A percentile compares a stretch with the other conserved stretches of the same genome.
Evolutionary conservation across 2,113 vertebrate species (phyloP).

Genomic region (Macquaria australasica): DNA sequence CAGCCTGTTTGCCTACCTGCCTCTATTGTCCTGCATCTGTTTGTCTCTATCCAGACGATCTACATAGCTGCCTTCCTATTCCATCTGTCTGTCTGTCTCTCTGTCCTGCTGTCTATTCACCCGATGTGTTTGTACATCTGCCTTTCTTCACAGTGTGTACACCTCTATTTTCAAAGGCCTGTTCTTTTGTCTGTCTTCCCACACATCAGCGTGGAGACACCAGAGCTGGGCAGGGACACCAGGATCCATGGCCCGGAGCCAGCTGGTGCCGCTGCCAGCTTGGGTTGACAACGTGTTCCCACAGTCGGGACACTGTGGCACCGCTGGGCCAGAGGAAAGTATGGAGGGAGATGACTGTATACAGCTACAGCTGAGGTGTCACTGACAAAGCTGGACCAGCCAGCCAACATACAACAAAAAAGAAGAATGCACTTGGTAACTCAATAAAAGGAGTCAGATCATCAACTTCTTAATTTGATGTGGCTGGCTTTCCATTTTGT

Average conservation of each 20-base stretch:
- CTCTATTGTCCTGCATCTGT: constrained; percentile 4
- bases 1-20: constrained; percentile 6
- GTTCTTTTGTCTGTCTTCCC: constrained; percentile 33
- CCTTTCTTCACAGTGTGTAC: constrained; percentile 22
- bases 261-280: constrained; percentile 34
- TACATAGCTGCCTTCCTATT: constrained; percentile 8
- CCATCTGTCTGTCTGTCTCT: constrained; percentile 18
- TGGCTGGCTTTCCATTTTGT: not conserved
- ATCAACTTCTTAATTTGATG: constrained; percentile 4
- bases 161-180: constrained; percentile 42
- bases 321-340: constrained; percentile 35
- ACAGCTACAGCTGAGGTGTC: constrained; percentile 9
- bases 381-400: constrained; percentile 4
- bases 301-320: constrained; percentile 60
- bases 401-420: not conserved
- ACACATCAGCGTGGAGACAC: constrained; percentile 35
- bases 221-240: constrained; percentile 36
- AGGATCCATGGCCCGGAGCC: constrained; percentile 22
- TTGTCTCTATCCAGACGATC: constrained; percentile 5
- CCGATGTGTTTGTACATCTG: constrained; percentile 49
- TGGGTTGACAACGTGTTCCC: constrained; percentile 51
- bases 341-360: constrained; percentile 32
- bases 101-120: constrained; percentile 25
- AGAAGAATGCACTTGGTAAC: not conserved
- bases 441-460: not conserved